Evolutionary conservation across 2,113 vertebrate species (phyloP).

Genomic region (Planiliza haematocheilus): DNA sequence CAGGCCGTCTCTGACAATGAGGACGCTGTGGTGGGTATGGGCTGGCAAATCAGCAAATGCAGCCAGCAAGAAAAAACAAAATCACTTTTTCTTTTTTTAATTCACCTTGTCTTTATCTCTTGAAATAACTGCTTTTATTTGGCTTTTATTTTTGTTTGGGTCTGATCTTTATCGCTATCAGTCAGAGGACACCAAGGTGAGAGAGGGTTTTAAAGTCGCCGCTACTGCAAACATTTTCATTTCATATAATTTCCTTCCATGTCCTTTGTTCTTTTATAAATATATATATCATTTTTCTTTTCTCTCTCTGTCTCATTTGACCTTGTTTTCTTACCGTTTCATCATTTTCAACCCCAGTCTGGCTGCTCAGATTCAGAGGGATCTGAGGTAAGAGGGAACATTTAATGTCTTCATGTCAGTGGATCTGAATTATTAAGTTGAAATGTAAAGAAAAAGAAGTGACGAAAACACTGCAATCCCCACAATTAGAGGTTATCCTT

Average conservation of each 20-base stretch:
- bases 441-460: no score
- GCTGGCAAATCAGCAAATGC: not conserved
- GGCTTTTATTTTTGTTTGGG: not conserved
- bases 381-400: conserved; percentile 77
- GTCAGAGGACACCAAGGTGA: conserved; percentile 75
- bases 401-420: not conserved
- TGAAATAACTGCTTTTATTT: conserved; percentile 6
- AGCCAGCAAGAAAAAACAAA: not conserved
- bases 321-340: conserved; percentile 7
- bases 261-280: not conserved
- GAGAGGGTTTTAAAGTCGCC: conserved; percentile 16
- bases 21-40: conserved; percentile 78
- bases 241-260: not conserved
- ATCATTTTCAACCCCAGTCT: conserved; percentile 62
- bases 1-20: conserved; percentile 72
- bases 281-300: not conserved
- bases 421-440: no score
- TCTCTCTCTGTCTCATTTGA: conserved; percentile 3
- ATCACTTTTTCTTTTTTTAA: not conserved
- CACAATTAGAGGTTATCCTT: no score
- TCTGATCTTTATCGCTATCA: conserved; percentile 27
- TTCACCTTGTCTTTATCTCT: not conserved
- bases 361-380: conserved; percentile 80
- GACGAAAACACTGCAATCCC: no score
- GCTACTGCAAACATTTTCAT: not conserved